Evolutionary conservation across 2,888 invertebrate species (phyloP), one percentile per base, ranked within the genome.

Genomic region (Drosophila maculinotata): DNA sequence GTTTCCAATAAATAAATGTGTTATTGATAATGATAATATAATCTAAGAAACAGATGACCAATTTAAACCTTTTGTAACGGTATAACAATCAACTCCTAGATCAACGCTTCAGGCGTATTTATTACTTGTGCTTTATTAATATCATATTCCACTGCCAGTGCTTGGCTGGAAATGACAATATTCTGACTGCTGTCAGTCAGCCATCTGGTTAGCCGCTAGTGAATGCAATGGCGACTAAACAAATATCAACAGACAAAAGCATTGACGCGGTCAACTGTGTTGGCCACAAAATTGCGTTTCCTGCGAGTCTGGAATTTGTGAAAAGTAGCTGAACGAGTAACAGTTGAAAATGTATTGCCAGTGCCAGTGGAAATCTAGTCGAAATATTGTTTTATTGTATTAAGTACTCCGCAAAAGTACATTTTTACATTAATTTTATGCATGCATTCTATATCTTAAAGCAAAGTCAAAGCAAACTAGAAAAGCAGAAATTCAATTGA

Each of bases 171-270:
- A 38, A 17, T 17, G 10, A 7, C 10, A 17, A 17, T 38, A 10
- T 3, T 17, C 17, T 0, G 10, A 38, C 17, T 7, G 38, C 3
- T 38, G 3, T 5, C 28, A 14, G 10, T 25, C 45, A 28, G 45
- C 66, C 72, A 71, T 65, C 66, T 53, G 49, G 53, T 69, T 69
- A 49, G 58, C 67, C 72, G 54, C 72, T 70, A 72, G 72, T 66
- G 49, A 70, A 58, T 58, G 72, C 53, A 45, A 35, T 20, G 17
- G 30, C 30, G 36, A 14, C 51, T 72, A 66, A 72, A 66, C 69
- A 65, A 69, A 71, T 58, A 57, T 58, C 44, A 48, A 53, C 39
- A 28, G 48, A 30, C 23, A 26, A 48, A 10, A 15, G 17, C 26
- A 28, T 26, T 45, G 30, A 17, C n/a, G 8, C 6, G 17, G 45